Conservation (phyloP, 1,140 invertebrate species). For the Sesamia nonagrioides region DNA sequence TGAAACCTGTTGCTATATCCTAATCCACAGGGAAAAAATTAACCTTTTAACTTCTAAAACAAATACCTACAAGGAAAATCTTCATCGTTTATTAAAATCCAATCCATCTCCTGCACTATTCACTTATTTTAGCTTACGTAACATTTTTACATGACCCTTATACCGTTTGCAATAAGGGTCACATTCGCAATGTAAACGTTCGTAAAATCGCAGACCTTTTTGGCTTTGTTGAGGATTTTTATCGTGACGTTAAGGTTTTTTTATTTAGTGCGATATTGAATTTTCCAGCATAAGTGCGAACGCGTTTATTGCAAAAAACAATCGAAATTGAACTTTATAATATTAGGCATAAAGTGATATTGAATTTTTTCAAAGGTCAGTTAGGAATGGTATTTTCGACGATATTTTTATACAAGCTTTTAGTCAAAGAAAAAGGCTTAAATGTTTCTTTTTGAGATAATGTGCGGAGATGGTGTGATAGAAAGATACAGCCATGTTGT, state of each 20-base stretch:
- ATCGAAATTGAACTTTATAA: conserved; percentile 17
- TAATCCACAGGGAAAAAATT: neutral
- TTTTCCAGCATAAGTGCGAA: conserved; percentile 21
- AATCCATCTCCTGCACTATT: conserved; percentile 26
- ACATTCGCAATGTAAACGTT: conserved; percentile 43
- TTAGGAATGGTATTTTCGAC: neutral
- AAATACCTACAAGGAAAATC: neutral
- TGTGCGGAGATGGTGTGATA: conserved; percentile 41
- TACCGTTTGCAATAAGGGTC: conserved; percentile 47
- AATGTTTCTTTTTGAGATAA: conserved; percentile 50
- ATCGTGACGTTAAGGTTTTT: conserved; percentile 61
- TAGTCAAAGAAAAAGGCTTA: conserved; percentile 53
- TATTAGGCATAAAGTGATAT: neutral
- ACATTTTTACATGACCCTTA: conserved; percentile 44
- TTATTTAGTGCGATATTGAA: conserved; percentile 59
- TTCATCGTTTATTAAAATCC: conserved; percentile 3
- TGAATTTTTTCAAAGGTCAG: conserved; percentile 10
- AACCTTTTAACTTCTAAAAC: neutral
- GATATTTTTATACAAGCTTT: conserved; percentile 52
- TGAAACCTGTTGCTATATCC: neutral
- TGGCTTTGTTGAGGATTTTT: conserved; percentile 60
- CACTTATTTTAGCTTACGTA: conserved; percentile 44
- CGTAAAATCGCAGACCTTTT: conserved; percentile 53
- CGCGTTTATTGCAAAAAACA: neutral
- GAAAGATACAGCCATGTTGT: conserved; percentile 30